Evolutionary conservation across 1,140 invertebrate species (phyloP).

Genomic region (Drosophila aff.): DNA sequence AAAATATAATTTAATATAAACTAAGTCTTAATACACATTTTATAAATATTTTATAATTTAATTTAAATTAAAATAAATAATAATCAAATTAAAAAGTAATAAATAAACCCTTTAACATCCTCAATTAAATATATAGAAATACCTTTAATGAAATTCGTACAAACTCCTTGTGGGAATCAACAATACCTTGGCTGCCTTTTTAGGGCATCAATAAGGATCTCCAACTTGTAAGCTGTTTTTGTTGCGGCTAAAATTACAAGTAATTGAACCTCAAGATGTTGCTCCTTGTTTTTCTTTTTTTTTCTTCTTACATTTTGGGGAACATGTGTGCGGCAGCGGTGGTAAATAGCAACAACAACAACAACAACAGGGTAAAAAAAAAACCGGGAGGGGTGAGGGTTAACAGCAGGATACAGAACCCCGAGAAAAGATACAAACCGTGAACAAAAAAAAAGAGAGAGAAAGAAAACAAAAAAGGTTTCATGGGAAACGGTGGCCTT

Average conservation of each 20-base stretch:
- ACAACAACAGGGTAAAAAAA: slow-evolving; percentile 12
- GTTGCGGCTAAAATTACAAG: slow-evolving; percentile 81
- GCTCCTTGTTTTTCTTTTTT: slow-evolving; percentile 21
- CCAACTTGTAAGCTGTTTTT: slow-evolving; percentile 50
- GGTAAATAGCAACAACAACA: slow-evolving; percentile 40
- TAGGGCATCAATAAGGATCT: slow-evolving; percentile 30
- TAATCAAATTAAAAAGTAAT: no score
- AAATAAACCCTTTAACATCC: no score
- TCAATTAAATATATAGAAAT: not conserved
- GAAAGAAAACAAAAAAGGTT: slow-evolving; percentile 16
- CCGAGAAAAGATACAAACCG: slow-evolving; percentile 14
- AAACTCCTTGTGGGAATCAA: not conserved
- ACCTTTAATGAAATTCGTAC: not conserved
- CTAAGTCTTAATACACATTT: no score
- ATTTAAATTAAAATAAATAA: no score
- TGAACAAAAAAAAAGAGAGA: not conserved
- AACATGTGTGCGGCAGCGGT: slow-evolving; percentile 73
- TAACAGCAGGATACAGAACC: slow-evolving; percentile 49
- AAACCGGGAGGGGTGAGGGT: not conserved
- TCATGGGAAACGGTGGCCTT: slow-evolving; percentile 39
- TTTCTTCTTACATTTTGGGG: slow-evolving; percentile 7
- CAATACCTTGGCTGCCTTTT: not conserved
- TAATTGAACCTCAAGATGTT: slow-evolving; percentile 73
- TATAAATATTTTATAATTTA: no score
- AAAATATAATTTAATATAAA: no score